These are phyloP conservation scores for Nymphalis polychloros DNA, from an alignment of 2,888 invertebrate genomes.

Conservation along the genomic window DNA sequence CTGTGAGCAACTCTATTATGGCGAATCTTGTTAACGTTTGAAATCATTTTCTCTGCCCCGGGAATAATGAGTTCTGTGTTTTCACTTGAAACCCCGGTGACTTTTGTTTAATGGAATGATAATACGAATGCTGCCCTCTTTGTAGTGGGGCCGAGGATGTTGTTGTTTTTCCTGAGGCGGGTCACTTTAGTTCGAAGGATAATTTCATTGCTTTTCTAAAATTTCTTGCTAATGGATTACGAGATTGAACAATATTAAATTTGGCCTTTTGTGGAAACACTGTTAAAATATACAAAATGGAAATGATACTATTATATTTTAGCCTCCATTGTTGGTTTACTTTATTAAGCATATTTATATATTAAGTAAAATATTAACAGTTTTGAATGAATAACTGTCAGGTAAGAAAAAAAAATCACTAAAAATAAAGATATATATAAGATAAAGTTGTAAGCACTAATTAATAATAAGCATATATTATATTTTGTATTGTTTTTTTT, in stretches of 20 bases:
- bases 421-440: too few relatives aligned
- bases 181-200: constrained; percentile 77
- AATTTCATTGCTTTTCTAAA: constrained; percentile 73
- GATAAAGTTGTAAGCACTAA: too few relatives aligned
- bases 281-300: constrained; percentile 20
- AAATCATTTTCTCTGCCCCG: constrained; percentile 77
- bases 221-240: constrained; percentile 66
- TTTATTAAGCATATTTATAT: not conserved
- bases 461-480: too few relatives aligned
- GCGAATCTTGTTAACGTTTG: constrained; percentile 80
- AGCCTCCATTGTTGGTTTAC: not conserved
- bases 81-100: constrained; percentile 80
- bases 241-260: constrained; percentile 59
- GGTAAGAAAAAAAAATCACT: too few relatives aligned
- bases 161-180: constrained; percentile 75
- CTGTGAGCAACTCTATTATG: constrained; percentile 77
- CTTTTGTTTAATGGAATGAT: constrained; percentile 82
- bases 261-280: constrained; percentile 46
- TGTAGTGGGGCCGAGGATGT: constrained; percentile 75
- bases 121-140: constrained; percentile 78
- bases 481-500: too few relatives aligned
- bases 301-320: not conserved
- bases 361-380: too few relatives aligned
- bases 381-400: too few relatives aligned
- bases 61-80: constrained; percentile 80